Evolutionary conservation across 2,113 vertebrate genomes (phyloP).

Genomic region (Istiophorus platypterus): DNA sequence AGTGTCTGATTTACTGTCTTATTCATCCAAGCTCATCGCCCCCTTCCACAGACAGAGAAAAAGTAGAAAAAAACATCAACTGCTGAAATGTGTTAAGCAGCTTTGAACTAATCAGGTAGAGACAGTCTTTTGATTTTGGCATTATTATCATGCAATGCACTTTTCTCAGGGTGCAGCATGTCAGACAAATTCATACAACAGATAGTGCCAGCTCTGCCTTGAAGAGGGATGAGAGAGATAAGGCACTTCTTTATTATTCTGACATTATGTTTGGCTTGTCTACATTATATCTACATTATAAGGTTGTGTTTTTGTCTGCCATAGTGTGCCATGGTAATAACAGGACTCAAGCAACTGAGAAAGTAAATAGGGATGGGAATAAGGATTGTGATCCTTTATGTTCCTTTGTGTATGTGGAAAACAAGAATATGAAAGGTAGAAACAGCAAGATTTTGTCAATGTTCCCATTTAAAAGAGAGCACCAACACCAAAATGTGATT

Average conservation of each 20-base stretch:
- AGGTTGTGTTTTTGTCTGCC: conserved; percentile 28
- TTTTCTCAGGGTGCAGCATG: conserved; percentile 40
- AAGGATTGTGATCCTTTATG: background rate
- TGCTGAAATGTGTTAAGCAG: conserved; percentile 51
- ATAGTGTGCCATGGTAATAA: background rate
- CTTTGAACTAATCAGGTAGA: conserved; percentile 76
- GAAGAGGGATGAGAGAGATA: conserved; percentile 59
- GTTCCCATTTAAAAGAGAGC: background rate
- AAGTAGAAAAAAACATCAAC: conserved; percentile 38
- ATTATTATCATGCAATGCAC: conserved; percentile 59
- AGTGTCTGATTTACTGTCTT: conserved; percentile 63
- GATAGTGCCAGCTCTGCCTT: conserved; percentile 27
- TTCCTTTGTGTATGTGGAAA: background rate
- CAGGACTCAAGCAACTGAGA: background rate
- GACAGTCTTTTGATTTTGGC: conserved; percentile 68
- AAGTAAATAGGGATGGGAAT: background rate
- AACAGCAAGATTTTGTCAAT: conserved; percentile 1
- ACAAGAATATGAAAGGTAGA: background rate
- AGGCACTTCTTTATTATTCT: conserved; percentile 52
- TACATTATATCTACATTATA: conserved; percentile 61
- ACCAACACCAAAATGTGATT: background rate
- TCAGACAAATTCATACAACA: conserved; percentile 55
- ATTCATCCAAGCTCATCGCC: conserved; percentile 56
- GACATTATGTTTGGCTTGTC: conserved; percentile 57
- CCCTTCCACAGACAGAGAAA: conserved; percentile 5